Base-by-base conservation (phyloP, 2,113 vertebrate species). In the Paramormyrops kingsleyae region DNA sequence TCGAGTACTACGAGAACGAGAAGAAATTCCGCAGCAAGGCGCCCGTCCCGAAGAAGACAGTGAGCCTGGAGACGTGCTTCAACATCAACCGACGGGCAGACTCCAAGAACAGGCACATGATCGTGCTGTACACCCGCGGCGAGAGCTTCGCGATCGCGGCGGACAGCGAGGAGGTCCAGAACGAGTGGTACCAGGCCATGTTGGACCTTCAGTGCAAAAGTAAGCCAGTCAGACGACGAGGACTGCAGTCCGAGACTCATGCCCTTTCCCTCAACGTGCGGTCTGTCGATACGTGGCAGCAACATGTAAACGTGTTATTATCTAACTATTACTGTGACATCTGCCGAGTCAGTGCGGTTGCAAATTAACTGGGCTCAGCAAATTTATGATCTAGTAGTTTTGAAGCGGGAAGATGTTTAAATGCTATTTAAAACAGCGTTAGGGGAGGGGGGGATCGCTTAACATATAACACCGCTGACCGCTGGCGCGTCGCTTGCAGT, bases 1-100 rank as follows among this genome's bases (percentile, higher is more conserved):
- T 97, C 0, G 96, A 97, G 91, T 96, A 96, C 92, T 97, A 96
- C 15, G 94, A 96, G 91, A 97, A 94, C 92, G 96, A 97, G 93
- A 97, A 97, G 94, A 96, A 96, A 95, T 97, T 97, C 95, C 94
- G 96, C 83, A 94, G 95, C 92, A 95, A 94, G 93, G 96, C 94
- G 46, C 95, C 94, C 47, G 95, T 94, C 88, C 96, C 94, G 90
- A 96, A 95, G 86, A 96, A 95, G 92, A 93, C 93, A 8, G 94
- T 95, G 89, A 95, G 92, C 91, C 94, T 96, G 93, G 96, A 95
- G 86, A 95, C 95, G 24, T 96, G 96, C 92, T 96, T 97, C 91
- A 97, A 96, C 94, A 96, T 97, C 93, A 96, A 96, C 95, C 97
- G 97, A 94, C 95, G 96, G 31, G 94, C 95, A 15, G 96, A 97